A percentile compares a stretch with the other conserved stretches of the same genome.
Conservation (phyloP, 2,888 invertebrate genomes). For the Torymus tubicola region DNA sequence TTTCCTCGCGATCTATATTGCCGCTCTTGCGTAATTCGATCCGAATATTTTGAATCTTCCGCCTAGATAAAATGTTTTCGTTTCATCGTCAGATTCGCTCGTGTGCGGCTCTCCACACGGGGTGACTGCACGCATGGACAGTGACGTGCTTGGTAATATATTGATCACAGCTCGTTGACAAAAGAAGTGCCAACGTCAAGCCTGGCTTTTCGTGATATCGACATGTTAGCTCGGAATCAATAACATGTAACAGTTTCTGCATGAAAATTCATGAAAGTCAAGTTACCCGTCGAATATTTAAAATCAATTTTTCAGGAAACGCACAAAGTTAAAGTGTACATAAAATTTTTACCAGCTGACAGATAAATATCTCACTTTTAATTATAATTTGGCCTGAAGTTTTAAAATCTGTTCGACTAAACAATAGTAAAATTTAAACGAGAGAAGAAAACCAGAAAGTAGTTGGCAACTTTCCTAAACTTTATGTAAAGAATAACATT, state of each 20-base stretch:
- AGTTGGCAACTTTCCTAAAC: too few relatives aligned
- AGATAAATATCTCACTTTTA: too few relatives aligned
- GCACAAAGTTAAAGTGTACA: too few relatives aligned
- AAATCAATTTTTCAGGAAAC: too few relatives aligned
- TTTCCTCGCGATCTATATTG: too few relatives aligned
- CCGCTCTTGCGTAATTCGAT: background rate
- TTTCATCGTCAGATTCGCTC: slow-evolving; percentile 13
- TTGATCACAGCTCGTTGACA: slow-evolving; percentile 14
- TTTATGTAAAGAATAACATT: too few relatives aligned
- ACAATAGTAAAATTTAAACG: too few relatives aligned
- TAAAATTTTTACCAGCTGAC: too few relatives aligned
- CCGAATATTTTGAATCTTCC: slow-evolving; percentile 2
- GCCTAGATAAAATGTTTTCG: slow-evolving; percentile 12
- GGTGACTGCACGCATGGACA: slow-evolving; percentile 19
- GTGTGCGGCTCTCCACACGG: background rate
- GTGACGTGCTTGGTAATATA: slow-evolving; percentile 10
- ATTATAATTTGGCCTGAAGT: too few relatives aligned
- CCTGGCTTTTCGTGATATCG: background rate
- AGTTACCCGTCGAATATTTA: too few relatives aligned
- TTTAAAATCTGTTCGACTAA: too few relatives aligned
- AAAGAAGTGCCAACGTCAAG: slow-evolving; percentile 18
- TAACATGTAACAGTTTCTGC: background rate
- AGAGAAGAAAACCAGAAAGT: too few relatives aligned
- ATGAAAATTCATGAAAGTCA: background rate
- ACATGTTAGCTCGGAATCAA: background rate